phyloP scores from a whole-genome alignment of 2,113 vertebrate genomes.

The Spilogale gracilis region DNA sequence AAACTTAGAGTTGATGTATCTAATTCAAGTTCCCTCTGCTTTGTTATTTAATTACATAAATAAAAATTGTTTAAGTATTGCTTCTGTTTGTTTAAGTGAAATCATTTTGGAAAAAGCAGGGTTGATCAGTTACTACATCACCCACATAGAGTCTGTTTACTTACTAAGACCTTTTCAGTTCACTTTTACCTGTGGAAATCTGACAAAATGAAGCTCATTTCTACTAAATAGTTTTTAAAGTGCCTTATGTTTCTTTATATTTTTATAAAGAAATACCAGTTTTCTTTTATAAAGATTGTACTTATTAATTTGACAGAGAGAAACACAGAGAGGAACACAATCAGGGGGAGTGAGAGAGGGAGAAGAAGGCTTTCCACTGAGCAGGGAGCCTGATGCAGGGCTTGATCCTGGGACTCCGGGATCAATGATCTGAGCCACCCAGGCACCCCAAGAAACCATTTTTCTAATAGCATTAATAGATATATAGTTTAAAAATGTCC shows the following conservation, averaged over 20 bases:
- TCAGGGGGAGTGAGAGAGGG: too few relatives aligned
- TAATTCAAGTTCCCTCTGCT: background rate
- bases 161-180: background rate
- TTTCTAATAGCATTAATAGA: background rate
- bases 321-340: too few relatives aligned
- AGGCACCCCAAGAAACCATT: background rate
- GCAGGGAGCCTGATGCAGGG: too few relatives aligned
- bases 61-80: background rate
- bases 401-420: too few relatives aligned
- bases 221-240: background rate
- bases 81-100: background rate
- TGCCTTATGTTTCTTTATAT: background rate
- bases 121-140: background rate
- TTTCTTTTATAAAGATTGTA: background rate
- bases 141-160: background rate
- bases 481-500: background rate
- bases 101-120: background rate
- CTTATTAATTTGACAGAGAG: too few relatives aligned
- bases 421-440: too few relatives aligned
- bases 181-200: background rate
- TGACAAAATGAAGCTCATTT: background rate
- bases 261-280: background rate
- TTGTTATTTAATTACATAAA: background rate
- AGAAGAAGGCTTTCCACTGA: too few relatives aligned
- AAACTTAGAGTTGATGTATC: background rate